These are phyloP conservation scores for Phoebastria nigripes DNA, from an alignment of 2,797 vertebrate species.

Conservation along the genomic window DNA sequence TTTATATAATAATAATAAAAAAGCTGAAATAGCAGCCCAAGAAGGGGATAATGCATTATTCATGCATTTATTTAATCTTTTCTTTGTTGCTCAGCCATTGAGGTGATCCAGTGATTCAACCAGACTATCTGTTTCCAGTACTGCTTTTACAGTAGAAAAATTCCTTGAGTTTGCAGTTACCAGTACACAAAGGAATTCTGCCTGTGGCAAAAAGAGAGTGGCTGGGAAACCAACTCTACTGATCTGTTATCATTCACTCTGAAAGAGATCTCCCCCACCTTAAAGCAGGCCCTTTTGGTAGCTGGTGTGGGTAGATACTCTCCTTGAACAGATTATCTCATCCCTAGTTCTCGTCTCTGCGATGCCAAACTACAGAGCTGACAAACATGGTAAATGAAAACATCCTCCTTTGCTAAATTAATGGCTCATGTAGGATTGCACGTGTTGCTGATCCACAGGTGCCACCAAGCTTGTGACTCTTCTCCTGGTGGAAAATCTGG, in stretches of 20 bases:
- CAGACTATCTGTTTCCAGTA: not conserved
- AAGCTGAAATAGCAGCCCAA: not conserved
- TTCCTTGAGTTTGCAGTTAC: not conserved
- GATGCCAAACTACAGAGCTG: not conserved
- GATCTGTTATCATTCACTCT: not conserved
- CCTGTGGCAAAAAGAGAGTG: not conserved
- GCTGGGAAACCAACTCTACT: not conserved
- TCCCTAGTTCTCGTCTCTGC: not conserved
- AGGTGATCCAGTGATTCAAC: not conserved
- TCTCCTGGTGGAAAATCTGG: not conserved
- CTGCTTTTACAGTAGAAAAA: not conserved
- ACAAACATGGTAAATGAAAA: slow-evolving; percentile 1
- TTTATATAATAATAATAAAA: not conserved
- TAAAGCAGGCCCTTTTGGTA: not conserved
- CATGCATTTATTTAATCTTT: not conserved
- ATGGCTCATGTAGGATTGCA: not conserved
- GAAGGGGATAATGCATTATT: not conserved
- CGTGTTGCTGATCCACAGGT: not conserved
- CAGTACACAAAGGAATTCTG: not conserved
- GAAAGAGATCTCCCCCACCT: not conserved
- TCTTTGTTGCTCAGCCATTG: not conserved
- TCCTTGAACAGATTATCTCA: not conserved
- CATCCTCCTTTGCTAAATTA: not conserved
- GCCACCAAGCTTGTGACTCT: not conserved
- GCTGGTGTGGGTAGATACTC: not conserved